Conservation (phyloP, 1,140 invertebrate species). For the Conus ventricosus region DNA sequence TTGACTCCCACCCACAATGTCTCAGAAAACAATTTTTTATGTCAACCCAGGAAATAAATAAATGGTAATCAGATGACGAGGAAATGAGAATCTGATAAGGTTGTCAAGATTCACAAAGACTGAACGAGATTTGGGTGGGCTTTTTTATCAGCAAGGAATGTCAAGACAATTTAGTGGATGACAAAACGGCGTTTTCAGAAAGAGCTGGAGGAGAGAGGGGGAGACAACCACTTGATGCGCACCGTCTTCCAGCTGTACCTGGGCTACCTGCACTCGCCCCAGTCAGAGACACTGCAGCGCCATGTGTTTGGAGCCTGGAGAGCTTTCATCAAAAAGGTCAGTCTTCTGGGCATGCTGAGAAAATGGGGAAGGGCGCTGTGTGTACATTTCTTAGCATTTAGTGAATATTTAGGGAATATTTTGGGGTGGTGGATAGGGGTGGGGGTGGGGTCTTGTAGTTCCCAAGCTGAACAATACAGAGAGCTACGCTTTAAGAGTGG, state of each 20-base stretch:
- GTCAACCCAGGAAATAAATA: too few species aligned
- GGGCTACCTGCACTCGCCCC: slow-evolving; percentile 89
- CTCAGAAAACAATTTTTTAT: too few species aligned
- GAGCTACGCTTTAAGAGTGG: neutral
- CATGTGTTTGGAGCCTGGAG: slow-evolving; percentile 93
- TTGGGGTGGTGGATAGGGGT: neutral
- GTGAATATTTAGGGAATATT: neutral
- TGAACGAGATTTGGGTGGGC: too few species aligned
- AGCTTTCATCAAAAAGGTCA: slow-evolving; percentile 90
- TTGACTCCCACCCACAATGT: too few species aligned
- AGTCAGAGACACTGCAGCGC: slow-evolving; percentile 91
- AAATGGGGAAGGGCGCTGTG: too few species aligned
- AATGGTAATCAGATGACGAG: too few species aligned
- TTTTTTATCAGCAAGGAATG: too few species aligned
- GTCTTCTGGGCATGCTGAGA: slow-evolving; percentile 65
- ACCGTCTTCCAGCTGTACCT: slow-evolving; percentile 89
- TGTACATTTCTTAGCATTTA: too few species aligned
- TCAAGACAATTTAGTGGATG: too few species aligned
- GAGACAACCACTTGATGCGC: slow-evolving; percentile 86
- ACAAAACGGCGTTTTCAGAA: slow-evolving; percentile 64
- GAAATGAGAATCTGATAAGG: too few species aligned
- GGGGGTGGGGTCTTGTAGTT: neutral
- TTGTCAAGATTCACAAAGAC: too few species aligned
- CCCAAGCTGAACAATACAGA: too few species aligned
- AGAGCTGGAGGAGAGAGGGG: slow-evolving; percentile 80